Evolutionary conservation across 2,113 vertebrate genomes (phyloP).

Genomic region (Herpetotheres cachinnans): DNA sequence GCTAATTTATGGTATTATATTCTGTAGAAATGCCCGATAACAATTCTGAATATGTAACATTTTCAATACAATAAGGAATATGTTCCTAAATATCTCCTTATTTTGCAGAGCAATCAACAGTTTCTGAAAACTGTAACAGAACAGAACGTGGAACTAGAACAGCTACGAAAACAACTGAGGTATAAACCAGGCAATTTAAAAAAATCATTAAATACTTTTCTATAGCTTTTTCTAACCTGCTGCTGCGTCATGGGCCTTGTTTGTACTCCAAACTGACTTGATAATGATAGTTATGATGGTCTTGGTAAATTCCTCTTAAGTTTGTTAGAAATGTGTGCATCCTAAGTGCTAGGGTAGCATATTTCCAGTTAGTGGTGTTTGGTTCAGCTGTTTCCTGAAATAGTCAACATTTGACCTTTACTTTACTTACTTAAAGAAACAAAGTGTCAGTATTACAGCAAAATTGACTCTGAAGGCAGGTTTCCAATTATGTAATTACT

Average conservation of each 20-base stretch:
- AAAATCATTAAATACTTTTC: neutral
- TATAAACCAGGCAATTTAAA: constrained; percentile 52
- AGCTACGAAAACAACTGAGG: constrained; percentile 85
- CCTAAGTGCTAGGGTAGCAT: neutral
- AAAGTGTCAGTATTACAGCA: neutral
- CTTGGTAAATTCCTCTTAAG: neutral
- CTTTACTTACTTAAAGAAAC: neutral
- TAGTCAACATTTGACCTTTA: neutral
- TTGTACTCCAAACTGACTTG: neutral
- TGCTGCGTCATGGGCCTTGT: neutral
- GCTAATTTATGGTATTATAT: neutral
- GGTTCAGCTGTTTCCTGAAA: neutral
- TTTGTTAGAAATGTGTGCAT: neutral
- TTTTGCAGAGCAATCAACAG: constrained; percentile 84
- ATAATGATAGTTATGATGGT: neutral
- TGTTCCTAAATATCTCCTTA: neutral
- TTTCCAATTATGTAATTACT: neutral
- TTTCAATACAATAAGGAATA: neutral
- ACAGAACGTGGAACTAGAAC: constrained; percentile 82
- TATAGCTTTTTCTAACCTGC: neutral
- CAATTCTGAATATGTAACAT: neutral
- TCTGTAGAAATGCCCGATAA: neutral
- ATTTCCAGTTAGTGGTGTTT: neutral
- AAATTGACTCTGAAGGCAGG: neutral
- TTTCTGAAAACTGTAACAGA: constrained; percentile 84